Conservation (phyloP, 1,140 invertebrate species). For the Ceratitis capitata region DNA sequence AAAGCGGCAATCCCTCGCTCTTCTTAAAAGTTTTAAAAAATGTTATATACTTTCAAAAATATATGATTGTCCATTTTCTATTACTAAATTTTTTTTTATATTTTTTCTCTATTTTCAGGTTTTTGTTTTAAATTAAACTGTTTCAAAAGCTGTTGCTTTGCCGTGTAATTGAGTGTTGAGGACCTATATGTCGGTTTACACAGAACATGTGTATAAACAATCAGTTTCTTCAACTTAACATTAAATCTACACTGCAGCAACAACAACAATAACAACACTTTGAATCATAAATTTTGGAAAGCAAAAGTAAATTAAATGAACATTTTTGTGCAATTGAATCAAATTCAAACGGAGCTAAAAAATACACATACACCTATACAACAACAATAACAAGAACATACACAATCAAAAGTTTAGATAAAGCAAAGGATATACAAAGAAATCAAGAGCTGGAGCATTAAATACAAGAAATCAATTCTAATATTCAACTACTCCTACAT, state of each 20-base stretch:
- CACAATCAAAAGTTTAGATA: not conserved
- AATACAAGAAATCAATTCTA: not conserved
- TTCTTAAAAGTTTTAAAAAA: not conserved
- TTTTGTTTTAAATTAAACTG: conserved; percentile 12
- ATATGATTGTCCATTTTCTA: not conserved
- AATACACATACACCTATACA: not conserved
- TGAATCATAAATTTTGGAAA: not conserved
- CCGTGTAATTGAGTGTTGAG: not conserved
- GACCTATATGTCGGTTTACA: not conserved
- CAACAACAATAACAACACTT: too few relatives aligned
- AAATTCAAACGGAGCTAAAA: conserved; percentile 11
- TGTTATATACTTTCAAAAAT: not conserved
- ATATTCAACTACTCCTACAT: not conserved
- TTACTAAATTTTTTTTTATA: not conserved
- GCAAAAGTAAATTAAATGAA: not conserved
- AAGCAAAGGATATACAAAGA: not conserved
- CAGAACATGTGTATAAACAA: not conserved
- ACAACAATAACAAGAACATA: not conserved
- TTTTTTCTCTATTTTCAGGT: not conserved
- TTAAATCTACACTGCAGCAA: not conserved
- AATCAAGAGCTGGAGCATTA: not conserved
- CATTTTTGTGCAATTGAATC: conserved; percentile 33
- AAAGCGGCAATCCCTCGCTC: not conserved
- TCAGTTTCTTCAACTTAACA: not conserved
- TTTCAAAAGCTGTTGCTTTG: conserved; percentile 9